Percentiles rank a stretch among this genome's conserved stretches.
These are phyloP conservation scores for Aspidapion aeneum DNA, from an alignment of 2,888 invertebrate genomes.

Conservation along the genomic window DNA sequence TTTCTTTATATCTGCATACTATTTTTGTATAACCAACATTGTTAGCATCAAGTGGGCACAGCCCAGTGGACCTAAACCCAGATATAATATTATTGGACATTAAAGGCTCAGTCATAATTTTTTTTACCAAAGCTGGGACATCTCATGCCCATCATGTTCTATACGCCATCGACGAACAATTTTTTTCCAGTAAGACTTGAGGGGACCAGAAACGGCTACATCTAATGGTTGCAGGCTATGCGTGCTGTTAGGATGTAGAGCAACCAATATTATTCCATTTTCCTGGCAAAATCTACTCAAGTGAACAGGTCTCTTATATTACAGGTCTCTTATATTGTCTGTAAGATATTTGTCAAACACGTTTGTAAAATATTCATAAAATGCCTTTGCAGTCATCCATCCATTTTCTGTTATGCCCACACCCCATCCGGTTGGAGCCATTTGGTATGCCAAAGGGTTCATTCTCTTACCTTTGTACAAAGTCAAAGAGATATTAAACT, in stretches of 20 bases:
- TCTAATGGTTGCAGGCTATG: slow-evolving; percentile 21
- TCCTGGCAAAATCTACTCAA: slow-evolving; percentile 15
- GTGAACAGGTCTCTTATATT: slow-evolving; percentile 18
- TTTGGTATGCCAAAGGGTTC: neutral
- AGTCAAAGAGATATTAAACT: neutral
- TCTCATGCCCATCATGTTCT: slow-evolving; percentile 4
- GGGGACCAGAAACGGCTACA: slow-evolving; percentile 16
- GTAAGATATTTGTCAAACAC: slow-evolving; percentile 9
- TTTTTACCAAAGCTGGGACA: slow-evolving; percentile 7
- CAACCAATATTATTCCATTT: too few species aligned
- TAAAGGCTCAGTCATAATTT: slow-evolving; percentile 6
- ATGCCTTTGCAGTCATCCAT: slow-evolving; percentile 17
- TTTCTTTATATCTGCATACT: neutral
- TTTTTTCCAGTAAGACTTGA: slow-evolving; percentile 19
- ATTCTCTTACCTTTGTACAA: neutral
- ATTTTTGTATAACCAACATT: neutral
- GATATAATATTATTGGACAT: slow-evolving; percentile 2
- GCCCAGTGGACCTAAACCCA: neutral
- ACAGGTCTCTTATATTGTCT: too few species aligned
- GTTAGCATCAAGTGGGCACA: neutral
- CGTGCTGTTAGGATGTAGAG: slow-evolving; percentile 22
- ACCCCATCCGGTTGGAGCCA: slow-evolving; percentile 8
- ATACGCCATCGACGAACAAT: neutral
- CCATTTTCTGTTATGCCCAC: slow-evolving; percentile 20
- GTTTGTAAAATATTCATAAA: slow-evolving; percentile 22